Evolutionary conservation across 2,888 invertebrate genomes (phyloP).

Genomic region (Hetaerina titia): DNA sequence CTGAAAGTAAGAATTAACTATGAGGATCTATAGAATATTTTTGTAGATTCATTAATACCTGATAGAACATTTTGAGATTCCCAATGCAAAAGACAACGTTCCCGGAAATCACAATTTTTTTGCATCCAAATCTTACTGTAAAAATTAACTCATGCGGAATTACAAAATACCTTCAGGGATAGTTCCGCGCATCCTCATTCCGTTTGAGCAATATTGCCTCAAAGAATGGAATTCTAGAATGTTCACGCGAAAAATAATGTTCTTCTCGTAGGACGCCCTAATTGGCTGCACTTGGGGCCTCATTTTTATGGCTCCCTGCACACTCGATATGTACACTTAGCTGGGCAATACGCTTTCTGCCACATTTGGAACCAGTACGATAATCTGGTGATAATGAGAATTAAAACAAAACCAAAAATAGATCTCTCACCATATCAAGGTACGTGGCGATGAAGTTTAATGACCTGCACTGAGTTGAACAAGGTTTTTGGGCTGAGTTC

Average conservation of each 20-base stretch:
- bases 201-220: not conserved
- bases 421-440: too few species aligned
- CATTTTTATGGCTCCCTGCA: not conserved
- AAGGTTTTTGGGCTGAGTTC: not conserved
- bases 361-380: not conserved
- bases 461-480: not conserved
- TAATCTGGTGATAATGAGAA: conserved; percentile 23
- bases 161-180: not conserved
- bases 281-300: not conserved
- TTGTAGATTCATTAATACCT: too few species aligned
- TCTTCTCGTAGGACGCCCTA: not conserved
- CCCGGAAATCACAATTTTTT: too few species aligned
- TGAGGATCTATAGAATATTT: too few species aligned
- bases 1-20: too few species aligned
- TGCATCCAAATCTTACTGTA: too few species aligned
- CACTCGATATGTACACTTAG: not conserved
- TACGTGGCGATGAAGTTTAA: not conserved
- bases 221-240: not conserved
- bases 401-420: conserved; percentile 15
- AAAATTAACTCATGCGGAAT: not conserved
- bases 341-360: not conserved
- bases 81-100: too few species aligned
- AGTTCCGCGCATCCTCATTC: not conserved
- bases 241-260: not conserved
- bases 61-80: too few species aligned